Evolutionary conservation across 2,888 invertebrate species (phyloP).

Genomic region (Odontothrips loti): DNA sequence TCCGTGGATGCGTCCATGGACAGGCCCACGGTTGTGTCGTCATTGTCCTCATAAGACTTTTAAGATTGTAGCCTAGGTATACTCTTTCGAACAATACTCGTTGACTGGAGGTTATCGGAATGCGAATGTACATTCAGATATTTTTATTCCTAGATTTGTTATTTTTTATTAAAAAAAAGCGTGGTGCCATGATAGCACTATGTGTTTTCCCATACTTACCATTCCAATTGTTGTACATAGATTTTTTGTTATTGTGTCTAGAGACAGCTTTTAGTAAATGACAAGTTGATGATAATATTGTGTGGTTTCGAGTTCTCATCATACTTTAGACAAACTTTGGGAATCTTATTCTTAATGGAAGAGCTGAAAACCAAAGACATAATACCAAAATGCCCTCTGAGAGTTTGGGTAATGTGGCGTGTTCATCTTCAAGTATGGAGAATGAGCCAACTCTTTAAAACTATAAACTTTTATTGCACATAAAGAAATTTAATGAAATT

Average conservation of each 20-base stretch:
- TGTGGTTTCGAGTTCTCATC: not conserved
- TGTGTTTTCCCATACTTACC: not conserved
- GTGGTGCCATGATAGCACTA: too few species aligned
- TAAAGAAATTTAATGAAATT: not conserved
- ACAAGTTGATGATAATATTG: not conserved
- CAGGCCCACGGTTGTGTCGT: not conserved
- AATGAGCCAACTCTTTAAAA: not conserved
- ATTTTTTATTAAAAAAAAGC: not conserved
- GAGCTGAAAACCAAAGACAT: constrained; percentile 22
- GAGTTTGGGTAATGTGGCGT: too few species aligned
- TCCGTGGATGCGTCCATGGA: not conserved
- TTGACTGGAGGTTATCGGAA: not conserved
- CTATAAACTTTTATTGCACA: not conserved
- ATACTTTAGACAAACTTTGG: not conserved
- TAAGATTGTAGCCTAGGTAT: not conserved
- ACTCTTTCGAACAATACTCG: constrained; percentile 7
- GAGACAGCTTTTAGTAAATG: not conserved
- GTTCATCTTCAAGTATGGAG: not conserved
- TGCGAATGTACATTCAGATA: not conserved
- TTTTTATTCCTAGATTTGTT: not conserved
- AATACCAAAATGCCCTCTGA: constrained; percentile 19
- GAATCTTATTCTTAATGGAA: not conserved
- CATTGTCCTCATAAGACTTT: not conserved
- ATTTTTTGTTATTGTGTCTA: not conserved
- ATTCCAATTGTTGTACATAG: not conserved